Evolutionary conservation across 2,797 vertebrate genomes (phyloP).

Genomic region (Myiotriccus ornatus): DNA sequence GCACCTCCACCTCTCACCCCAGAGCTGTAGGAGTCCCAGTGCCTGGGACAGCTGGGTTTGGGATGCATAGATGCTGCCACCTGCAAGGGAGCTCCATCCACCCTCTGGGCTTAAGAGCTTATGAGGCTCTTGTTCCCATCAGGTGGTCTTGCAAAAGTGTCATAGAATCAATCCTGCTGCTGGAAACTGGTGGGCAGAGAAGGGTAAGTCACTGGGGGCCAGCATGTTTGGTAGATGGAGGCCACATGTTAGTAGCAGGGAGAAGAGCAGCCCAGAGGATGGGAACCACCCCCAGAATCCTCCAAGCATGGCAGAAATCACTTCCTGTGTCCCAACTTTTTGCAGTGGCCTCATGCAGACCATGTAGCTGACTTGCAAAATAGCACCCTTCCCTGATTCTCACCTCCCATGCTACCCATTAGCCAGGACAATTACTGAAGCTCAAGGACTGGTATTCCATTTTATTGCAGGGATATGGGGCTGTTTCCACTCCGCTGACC

Average conservation of each 20-base stretch:
- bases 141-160: background rate
- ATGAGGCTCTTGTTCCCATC: background rate
- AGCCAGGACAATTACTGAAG: background rate
- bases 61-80: background rate
- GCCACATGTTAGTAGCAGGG: background rate
- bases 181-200: background rate
- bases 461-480: background rate
- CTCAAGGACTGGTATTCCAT: background rate
- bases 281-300: background rate
- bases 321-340: background rate
- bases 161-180: background rate
- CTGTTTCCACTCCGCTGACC: background rate
- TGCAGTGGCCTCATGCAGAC: accelerated
- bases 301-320: background rate
- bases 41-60: background rate
- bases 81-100: background rate
- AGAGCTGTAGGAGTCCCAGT: background rate
- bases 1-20: background rate
- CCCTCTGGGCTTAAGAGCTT: background rate
- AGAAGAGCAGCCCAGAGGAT: background rate
- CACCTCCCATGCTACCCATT: background rate
- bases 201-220: background rate
- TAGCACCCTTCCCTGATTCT: background rate
- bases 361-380: background rate
- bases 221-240: background rate